Percentiles rank a stretch among this genome's conserved stretches.
Conservation (phyloP, 1,140 invertebrate genomes). For the Hermetia illucens region DNA sequence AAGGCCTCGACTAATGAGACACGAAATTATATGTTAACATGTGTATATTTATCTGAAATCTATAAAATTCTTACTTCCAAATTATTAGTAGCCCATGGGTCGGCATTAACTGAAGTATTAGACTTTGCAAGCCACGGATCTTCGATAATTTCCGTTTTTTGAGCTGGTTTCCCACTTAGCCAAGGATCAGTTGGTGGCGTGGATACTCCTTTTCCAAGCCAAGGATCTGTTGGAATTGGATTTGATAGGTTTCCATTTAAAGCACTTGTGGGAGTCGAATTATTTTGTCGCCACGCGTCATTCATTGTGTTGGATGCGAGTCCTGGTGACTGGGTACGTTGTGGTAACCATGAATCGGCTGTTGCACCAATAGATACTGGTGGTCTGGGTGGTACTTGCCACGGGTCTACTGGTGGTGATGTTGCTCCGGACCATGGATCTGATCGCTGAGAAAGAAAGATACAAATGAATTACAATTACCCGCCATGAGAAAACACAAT, state of each 20-base stretch:
- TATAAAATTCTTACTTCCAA: constrained; percentile 7
- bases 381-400: constrained; percentile 30
- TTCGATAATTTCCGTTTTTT: constrained; percentile 17
- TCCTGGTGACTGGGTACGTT: constrained; percentile 24
- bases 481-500: too few relatives aligned
- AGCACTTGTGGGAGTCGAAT: constrained; percentile 11
- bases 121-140: constrained; percentile 43
- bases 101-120: constrained; percentile 19
- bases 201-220: constrained; percentile 4
- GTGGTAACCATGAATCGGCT: constrained; percentile 11
- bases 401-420: constrained; percentile 38
- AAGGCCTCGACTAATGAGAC: constrained; percentile 1
- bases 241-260: constrained; percentile 10
- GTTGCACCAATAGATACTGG: constrained; percentile 12
- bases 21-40: neutral
- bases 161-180: constrained; percentile 15
- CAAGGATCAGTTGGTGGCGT: constrained; percentile 13
- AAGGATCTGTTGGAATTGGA: constrained; percentile 4
- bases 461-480: constrained; percentile 4
- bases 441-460: constrained; percentile 23
- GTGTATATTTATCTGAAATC: neutral
- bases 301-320: constrained; percentile 26
- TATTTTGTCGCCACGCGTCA: constrained; percentile 28
- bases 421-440: constrained; percentile 41
- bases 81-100: constrained; percentile 35